These are phyloP conservation scores for Thalassarche chlororhynchos DNA, from an alignment of 2,113 vertebrate species.

Conservation along the genomic window DNA sequence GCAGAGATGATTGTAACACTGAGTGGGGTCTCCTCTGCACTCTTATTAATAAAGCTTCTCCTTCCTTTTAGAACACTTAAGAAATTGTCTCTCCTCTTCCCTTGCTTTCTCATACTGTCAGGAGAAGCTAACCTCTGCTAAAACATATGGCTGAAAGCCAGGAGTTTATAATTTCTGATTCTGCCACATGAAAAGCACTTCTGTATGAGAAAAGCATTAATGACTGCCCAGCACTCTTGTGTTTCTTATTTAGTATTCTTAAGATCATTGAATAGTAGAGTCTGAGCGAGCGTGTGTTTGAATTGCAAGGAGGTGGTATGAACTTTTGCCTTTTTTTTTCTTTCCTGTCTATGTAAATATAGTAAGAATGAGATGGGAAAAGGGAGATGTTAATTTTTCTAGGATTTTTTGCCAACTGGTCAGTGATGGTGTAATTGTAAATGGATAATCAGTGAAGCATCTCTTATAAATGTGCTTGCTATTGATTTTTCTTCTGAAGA, in stretches of 20 bases:
- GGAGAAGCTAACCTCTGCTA: not conserved
- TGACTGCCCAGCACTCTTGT: not conserved
- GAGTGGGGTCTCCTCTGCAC: not conserved
- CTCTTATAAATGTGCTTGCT: not conserved
- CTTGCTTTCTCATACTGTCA: not conserved
- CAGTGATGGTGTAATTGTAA: not conserved
- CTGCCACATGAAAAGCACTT: not conserved
- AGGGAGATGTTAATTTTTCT: not conserved
- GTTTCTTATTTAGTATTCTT: not conserved
- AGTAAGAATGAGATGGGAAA: not conserved
- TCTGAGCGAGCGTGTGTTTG: rapidly evolving
- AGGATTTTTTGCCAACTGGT: not conserved
- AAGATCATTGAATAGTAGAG: not conserved
- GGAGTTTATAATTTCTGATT: not conserved
- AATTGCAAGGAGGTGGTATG: not conserved
- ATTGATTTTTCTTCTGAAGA: not conserved
- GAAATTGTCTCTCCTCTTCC: not conserved
- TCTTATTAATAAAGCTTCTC: not conserved
- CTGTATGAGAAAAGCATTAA: not conserved
- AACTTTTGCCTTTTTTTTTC: not conserved
- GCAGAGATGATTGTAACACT: not conserved
- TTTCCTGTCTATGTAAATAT: not conserved
- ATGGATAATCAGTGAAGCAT: not conserved
- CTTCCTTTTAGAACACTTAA: not conserved
- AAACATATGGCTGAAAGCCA: not conserved